Evolutionary conservation across 35 echinoderm and acorn worm species (phyloP), one percentile per base, ranked within the genome.

Genomic region (Diadema setosum): DNA sequence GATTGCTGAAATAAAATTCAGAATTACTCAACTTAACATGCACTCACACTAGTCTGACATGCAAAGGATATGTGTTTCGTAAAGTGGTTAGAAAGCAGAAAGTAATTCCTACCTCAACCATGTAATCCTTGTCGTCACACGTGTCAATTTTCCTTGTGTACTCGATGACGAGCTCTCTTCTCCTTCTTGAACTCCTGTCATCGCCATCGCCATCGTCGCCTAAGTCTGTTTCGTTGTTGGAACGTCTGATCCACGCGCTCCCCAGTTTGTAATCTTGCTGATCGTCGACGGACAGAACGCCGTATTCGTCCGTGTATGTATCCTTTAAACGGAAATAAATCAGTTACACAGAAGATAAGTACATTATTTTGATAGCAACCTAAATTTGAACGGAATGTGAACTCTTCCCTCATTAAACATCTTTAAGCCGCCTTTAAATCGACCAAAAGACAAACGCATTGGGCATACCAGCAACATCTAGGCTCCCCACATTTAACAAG

Each of bases 261-360:
- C 73, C 24, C 24, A 78, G 37, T 36, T 78, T 44, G 73, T 78
- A 78, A 44, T 78, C 73, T 25, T 78, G 73, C 24, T 78, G 29
- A 41, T 78, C 73, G 34, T 78, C 73, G 17, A 78, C 73, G 40
- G 73, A 35, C 37, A 78, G 73, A n/a, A 78, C 73, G 29, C 73
- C 73, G 25, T 78, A 39, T 20, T 78, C 73, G 37, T 78, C 73
- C 20, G 73, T 78, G 24, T 78, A 78, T 7, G 73, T 78, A 36
- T 78, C 73, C 73, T 78, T 25, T 18, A 44, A 43, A 67, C 8
- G 25, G 31, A 67, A 26, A 67, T 20, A 3, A 67, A 55, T 55
- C 0, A 1, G 49, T 16, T 55, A 55, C 0, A 1, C 21, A 55
- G 14, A 1, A 55, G 49, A 55, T 2, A 55, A 12, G 21, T 21